Base-by-base conservation (phyloP, 2,888 invertebrate genomes). In the Norana najaformis region DNA sequence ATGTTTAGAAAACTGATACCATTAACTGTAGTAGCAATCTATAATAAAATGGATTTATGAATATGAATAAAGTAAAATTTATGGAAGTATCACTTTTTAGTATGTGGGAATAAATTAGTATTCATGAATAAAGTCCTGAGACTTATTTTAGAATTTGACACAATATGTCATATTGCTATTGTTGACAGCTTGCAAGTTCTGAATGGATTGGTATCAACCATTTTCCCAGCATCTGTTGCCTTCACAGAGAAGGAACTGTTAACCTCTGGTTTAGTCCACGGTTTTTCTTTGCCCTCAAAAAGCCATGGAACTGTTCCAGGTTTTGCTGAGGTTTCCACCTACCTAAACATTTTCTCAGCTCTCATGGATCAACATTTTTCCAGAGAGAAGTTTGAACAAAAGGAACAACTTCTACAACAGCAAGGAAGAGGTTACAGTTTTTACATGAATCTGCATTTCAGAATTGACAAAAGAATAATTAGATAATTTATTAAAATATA, bases 191-290 rank as follows among this genome's bases (percentile, higher is more conserved):
- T 94, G 92, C 93, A 93, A 91, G 93, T 94, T 38, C 92, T 94
- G 89, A 93, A 93, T 39, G 93, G 93, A 36, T 91, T 94, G 83
- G 92, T 93, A n/a, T 92, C 92, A 69, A 93, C 93, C 89, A 93
- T 94, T 30, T 94, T 94, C 91, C 93, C 92, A 30, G 92, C 93
- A 16, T 94, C 94, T 14, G 90, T 94, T 83, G 93, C 93, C 90
- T 94, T 94, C 92, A 91, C 94, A 13, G 90, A 92, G 41, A 91
- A 91, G 23, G 93, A 94, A 23, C 93, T 94, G 90, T 91, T 92
- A 41, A 90, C 93, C 0, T 93, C 93, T 4, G 91, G 94, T n/a
- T 91, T 93, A 38, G 92, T 93, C 82, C 93, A 93, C 39, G 82
- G n/a, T 20, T 23, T 35, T 14, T 36, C 41, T 5, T 30, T 41